These are phyloP conservation scores for Pristionchus maxplancki DNA, from an alignment of 2,888 invertebrate genomes.

Conservation along the genomic window DNA sequence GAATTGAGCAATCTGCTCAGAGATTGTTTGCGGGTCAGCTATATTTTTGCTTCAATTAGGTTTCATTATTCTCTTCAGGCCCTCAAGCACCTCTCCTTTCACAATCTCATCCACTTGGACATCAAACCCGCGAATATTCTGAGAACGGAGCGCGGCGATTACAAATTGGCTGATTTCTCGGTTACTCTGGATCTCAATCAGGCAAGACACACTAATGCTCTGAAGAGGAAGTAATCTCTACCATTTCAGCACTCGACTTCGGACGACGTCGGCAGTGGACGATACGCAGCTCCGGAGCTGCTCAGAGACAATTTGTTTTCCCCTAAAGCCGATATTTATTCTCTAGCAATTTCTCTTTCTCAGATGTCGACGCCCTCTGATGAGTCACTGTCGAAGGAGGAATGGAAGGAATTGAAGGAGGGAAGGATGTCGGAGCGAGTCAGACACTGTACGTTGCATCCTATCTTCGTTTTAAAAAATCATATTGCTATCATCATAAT, in stretches of 20 bases:
- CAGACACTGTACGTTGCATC: neutral
- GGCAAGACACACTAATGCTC: neutral
- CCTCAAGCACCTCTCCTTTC: neutral
- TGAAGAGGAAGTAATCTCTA: neutral
- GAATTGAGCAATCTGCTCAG: neutral
- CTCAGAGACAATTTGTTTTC: neutral
- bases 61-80: neutral
- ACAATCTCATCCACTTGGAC: neutral
- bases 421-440: neutral
- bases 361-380: neutral
- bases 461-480: no score
- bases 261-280: conserved; percentile 16
- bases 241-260: neutral
- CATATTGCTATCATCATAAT: no score
- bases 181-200: neutral
- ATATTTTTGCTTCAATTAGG: neutral
- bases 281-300: neutral
- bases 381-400: neutral
- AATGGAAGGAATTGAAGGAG: neutral
- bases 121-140: conserved; percentile 11
- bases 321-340: conserved; percentile 29
- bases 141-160: neutral
- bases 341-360: conserved; percentile 14
- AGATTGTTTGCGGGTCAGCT: neutral
- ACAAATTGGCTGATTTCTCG: conserved; percentile 9